Evolutionary conservation across 2,113 vertebrate genomes (phyloP).

Genomic region (Muscicapa adusta): DNA sequence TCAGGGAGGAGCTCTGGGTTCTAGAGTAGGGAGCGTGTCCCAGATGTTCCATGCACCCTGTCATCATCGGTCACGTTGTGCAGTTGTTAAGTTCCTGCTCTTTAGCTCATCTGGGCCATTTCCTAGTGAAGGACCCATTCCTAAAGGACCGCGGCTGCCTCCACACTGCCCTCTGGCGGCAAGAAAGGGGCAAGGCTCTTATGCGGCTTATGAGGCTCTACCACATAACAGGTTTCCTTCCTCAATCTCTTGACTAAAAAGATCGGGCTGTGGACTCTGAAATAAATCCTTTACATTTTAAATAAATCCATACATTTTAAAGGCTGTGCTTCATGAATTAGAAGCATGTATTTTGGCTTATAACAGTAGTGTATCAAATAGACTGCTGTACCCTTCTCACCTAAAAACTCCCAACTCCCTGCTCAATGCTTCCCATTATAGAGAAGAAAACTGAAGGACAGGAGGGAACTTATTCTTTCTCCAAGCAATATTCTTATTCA

Average conservation of each 20-base stretch:
- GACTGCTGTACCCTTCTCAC: background rate
- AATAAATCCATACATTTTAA: background rate
- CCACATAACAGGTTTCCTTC: background rate
- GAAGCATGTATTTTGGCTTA: background rate
- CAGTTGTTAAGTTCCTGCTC: background rate
- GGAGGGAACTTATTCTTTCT: background rate
- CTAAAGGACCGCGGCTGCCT: background rate
- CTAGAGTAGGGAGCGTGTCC: background rate
- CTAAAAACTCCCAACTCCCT: background rate
- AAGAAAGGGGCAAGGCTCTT: background rate
- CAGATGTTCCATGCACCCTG: background rate
- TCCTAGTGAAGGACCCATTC: accelerated
- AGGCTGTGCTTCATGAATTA: background rate
- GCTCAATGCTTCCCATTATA: background rate
- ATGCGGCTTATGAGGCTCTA: no score
- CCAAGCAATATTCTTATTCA: background rate
- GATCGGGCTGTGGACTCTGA: background rate
- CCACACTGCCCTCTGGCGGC: background rate
- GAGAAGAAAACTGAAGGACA: background rate
- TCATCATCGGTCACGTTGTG: background rate
- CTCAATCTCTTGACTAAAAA: background rate
- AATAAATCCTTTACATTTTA: background rate
- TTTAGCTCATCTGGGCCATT: background rate
- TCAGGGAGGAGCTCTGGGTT: background rate
- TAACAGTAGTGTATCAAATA: background rate